phyloP scores from a whole-genome alignment of 2,797 vertebrate genomes.

The Alca torda region DNA sequence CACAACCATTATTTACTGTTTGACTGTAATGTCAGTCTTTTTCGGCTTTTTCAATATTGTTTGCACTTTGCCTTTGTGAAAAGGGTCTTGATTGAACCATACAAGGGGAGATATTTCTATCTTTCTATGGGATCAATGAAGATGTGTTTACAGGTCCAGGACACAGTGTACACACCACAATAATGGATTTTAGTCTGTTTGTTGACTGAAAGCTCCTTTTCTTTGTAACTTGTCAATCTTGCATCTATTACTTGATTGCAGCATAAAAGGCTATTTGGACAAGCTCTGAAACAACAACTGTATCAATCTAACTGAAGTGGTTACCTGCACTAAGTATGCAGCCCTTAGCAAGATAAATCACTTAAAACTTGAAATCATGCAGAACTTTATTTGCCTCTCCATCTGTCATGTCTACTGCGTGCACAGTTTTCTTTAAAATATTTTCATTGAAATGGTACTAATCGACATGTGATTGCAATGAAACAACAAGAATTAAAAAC shows the following conservation, averaged over 20 bases:
- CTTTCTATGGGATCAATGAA: slow-evolving; percentile 93
- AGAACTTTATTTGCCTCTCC: slow-evolving; percentile 57
- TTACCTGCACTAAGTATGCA: slow-evolving; percentile 71
- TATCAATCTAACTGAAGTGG: slow-evolving; percentile 77
- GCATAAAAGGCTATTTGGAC: slow-evolving; percentile 82
- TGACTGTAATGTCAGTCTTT: slow-evolving; percentile 86
- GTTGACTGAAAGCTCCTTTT: slow-evolving; percentile 93
- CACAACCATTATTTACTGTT: slow-evolving; percentile 90
- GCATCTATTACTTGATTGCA: slow-evolving; percentile 81
- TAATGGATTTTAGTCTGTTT: slow-evolving; percentile 94
- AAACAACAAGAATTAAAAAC: neutral
- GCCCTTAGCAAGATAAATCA: slow-evolving; percentile 63
- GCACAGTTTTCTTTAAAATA: neutral
- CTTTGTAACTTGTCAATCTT: slow-evolving; percentile 89
- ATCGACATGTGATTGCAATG: neutral
- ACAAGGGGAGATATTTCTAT: slow-evolving; percentile 91
- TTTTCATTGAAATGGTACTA: neutral
- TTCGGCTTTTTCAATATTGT: slow-evolving; percentile 87
- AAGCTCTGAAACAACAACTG: slow-evolving; percentile 77
- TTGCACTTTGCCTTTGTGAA: slow-evolving; percentile 90
- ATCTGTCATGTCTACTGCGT: slow-evolving; percentile 25
- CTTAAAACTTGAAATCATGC: slow-evolving; percentile 59
- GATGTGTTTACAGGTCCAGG: slow-evolving; percentile 91
- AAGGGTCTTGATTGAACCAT: slow-evolving; percentile 88
- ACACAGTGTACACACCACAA: slow-evolving; percentile 88